These are phyloP conservation scores for Neodiprion fabricii DNA, from an alignment of 1,140 invertebrate genomes.

Conservation along the genomic window DNA sequence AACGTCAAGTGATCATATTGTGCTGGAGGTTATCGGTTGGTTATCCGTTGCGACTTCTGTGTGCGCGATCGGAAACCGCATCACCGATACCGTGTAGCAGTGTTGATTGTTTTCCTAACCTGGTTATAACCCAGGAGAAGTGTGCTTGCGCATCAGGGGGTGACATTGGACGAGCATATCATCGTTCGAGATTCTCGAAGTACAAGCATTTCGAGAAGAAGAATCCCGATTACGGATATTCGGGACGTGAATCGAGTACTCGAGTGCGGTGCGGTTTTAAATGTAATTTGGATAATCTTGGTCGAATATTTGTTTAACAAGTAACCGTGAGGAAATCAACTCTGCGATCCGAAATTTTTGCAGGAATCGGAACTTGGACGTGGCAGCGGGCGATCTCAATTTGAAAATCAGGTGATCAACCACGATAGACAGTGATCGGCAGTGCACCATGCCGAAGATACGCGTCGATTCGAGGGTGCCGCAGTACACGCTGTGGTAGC, in stretches of 20 bases:
- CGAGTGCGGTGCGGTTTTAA: neutral
- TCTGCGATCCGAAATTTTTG: neutral
- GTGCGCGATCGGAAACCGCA: neutral
- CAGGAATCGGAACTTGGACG: neutral
- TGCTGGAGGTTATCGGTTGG: neutral
- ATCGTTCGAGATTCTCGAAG: no score
- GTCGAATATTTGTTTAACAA: neutral
- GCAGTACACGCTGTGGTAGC: neutral
- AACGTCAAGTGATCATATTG: neutral
- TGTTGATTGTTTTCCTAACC: neutral
- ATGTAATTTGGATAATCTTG: neutral
- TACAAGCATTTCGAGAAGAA: no score
- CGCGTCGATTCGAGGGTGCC: neutral
- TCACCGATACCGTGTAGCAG: neutral
- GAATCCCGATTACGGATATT: neutral
- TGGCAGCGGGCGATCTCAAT: neutral
- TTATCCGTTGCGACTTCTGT: neutral
- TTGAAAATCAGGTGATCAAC: neutral
- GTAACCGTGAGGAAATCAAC: neutral
- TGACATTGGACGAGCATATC: neutral
- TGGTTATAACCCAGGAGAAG: neutral
- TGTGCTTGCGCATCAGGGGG: constrained; percentile 2
- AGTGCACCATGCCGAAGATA: neutral
- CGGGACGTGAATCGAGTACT: neutral
- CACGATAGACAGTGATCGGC: neutral